Conservation (phyloP, 2,888 invertebrate species). For the Anarsia innoxiella region DNA sequence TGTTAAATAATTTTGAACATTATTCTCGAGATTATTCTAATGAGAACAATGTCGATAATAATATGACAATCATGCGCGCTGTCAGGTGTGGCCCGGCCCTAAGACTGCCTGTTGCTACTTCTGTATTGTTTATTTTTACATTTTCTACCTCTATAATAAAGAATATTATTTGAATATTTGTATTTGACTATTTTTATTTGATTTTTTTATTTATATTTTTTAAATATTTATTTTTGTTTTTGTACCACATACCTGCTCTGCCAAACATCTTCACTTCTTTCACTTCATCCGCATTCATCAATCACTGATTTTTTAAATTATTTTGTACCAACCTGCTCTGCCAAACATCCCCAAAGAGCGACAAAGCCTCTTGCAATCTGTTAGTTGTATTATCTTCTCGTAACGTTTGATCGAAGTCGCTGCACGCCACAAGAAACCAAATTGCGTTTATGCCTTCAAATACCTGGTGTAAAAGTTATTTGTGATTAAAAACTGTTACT, state of each 20-base stretch:
- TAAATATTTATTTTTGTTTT: too few species aligned
- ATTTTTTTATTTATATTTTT: too few species aligned
- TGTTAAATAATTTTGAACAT: too few species aligned
- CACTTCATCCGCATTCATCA: background rate
- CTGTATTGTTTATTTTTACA: too few species aligned
- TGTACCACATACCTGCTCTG: too few species aligned
- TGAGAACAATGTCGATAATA: too few species aligned
- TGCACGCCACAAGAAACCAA: slow-evolving; percentile 85
- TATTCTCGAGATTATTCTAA: too few species aligned
- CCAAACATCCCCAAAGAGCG: slow-evolving; percentile 85
- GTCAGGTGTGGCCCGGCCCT: too few species aligned
- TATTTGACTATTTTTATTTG: too few species aligned
- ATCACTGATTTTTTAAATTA: background rate
- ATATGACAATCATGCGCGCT: too few species aligned
- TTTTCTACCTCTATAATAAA: background rate
- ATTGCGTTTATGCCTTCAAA: slow-evolving; percentile 89
- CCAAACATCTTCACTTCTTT: background rate
- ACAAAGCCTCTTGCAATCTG: slow-evolving; percentile 81
- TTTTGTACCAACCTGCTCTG: slow-evolving; percentile 75
- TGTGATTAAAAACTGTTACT: too few species aligned
- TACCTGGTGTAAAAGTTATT: slow-evolving; percentile 64
- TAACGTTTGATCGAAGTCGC: slow-evolving; percentile 85
- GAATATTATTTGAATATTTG: background rate
- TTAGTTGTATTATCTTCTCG: slow-evolving; percentile 82
- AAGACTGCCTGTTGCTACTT: too few species aligned